Percentiles rank a stretch among this genome's conserved stretches.
Conservation (phyloP, 64 coral and sea anemone species). For the Pocillopora verrucosa region DNA sequence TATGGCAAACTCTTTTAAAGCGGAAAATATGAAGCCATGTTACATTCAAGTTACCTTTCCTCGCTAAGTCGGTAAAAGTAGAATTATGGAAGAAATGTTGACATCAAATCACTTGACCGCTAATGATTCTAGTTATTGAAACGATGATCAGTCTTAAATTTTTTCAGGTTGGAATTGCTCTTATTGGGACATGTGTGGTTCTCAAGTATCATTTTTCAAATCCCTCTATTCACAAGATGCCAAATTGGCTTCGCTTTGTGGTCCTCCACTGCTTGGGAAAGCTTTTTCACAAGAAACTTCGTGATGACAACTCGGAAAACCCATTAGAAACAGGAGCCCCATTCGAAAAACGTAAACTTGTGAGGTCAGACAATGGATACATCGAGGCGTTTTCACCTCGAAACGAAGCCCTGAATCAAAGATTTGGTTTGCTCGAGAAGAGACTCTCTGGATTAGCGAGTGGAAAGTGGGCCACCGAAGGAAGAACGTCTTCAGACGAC, state of each 20-base stretch:
- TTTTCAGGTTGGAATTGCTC: conserved; percentile 75
- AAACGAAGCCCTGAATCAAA: neutral
- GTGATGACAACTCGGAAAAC: conserved; percentile 2
- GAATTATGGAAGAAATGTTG: too few species aligned
- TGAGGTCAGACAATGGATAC: conserved; percentile 41
- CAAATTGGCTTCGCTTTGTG: conserved; percentile 79
- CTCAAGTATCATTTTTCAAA: conserved; percentile 86
- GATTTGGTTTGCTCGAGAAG: neutral
- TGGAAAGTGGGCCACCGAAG: neutral
- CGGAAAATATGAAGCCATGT: too few species aligned
- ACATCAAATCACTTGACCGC: neutral
- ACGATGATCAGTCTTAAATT: neutral
- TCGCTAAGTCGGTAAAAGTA: too few species aligned
- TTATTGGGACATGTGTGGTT: conserved; percentile 86
- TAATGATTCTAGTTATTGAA: neutral
- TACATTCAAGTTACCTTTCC: too few species aligned
- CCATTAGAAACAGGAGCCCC: neutral
- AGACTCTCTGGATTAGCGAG: neutral
- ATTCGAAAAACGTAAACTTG: conserved; percentile 14
- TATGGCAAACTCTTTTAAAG: too few species aligned
- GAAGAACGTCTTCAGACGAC: neutral
- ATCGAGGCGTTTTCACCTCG: neutral
- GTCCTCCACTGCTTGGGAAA: conserved; percentile 63
- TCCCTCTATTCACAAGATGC: conserved; percentile 70
- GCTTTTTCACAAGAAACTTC: conserved; percentile 37